A percentile compares a stretch with the other conserved stretches of the same genome.
These are phyloP conservation scores for Drosophila longiperda DNA, from an alignment of 2,888 invertebrate genomes.

Conservation along the genomic window DNA sequence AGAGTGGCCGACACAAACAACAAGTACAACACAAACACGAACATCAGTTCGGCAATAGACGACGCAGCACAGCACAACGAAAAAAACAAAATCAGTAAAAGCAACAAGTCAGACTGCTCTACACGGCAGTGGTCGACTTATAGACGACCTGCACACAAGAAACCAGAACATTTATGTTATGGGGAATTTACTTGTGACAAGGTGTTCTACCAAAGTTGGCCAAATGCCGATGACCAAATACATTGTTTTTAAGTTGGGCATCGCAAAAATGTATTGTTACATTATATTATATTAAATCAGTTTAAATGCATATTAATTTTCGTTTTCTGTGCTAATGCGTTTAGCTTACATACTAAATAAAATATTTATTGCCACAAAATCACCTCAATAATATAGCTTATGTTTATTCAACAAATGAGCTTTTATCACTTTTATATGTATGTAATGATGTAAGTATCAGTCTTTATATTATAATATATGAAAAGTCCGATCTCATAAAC, in stretches of 20 bases:
- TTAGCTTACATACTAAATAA: background rate
- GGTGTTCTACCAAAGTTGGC: background rate
- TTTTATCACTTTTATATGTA: background rate
- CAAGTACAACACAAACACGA: conserved; percentile 13
- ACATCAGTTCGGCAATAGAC: conserved; percentile 32
- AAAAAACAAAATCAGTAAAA: conserved; percentile 6
- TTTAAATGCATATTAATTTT: background rate
- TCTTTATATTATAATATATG: background rate
- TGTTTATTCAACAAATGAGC: background rate
- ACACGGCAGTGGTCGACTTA: background rate
- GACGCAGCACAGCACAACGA: conserved; percentile 7
- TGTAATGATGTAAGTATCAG: background rate
- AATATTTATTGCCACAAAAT: background rate
- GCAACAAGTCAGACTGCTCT: background rate
- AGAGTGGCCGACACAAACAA: conserved; percentile 33
- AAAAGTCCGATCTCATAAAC: background rate
- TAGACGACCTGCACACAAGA: background rate
- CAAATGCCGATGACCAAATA: background rate
- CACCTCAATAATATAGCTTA: background rate
- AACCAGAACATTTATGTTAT: background rate
- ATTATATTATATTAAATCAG: background rate
- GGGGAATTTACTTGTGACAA: background rate
- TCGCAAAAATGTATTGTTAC: background rate
- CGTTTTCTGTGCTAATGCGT: background rate
- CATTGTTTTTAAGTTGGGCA: background rate